Percentiles rank a stretch among this genome's conserved stretches.
Conservation (phyloP, 2,888 invertebrate species). For the Hyppa rectilinea region DNA sequence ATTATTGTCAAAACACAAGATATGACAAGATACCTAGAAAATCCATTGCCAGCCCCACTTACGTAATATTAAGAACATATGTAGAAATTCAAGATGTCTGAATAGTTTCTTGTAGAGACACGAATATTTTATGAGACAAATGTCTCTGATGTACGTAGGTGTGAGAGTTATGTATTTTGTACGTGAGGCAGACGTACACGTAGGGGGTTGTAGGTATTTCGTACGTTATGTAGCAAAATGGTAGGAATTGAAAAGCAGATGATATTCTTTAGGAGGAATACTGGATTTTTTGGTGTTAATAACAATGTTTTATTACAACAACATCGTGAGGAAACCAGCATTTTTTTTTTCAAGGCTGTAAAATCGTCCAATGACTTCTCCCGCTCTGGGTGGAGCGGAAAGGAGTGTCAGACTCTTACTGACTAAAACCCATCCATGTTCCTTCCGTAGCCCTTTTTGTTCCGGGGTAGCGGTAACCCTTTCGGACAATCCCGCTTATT, state of each 20-base stretch:
- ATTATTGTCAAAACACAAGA: neutral
- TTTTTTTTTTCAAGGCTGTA: no score
- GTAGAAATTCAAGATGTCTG: conserved; percentile 46
- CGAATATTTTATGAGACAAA: conserved; percentile 67
- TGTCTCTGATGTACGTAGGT: conserved; percentile 39
- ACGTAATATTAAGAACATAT: conserved; percentile 35
- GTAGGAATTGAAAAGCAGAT: neutral
- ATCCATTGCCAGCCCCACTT: conserved; percentile 15
- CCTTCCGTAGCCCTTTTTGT: no score
- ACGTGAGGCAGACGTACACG: conserved; percentile 35
- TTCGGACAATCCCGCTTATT: no score
- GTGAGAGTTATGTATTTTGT: conserved; percentile 39
- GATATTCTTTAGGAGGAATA: neutral
- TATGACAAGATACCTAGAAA: conserved; percentile 19
- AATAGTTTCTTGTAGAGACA: conserved; percentile 44
- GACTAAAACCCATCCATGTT: no score
- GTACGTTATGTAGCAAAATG: conserved; percentile 5
- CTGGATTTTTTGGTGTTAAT: neutral
- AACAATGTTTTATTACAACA: no score
- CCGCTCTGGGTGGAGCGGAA: no score
- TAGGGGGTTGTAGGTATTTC: neutral
- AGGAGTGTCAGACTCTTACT: no score
- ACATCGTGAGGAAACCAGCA: no score
- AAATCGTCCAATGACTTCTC: no score
- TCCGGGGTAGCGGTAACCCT: no score